Evolutionary conservation across 2,888 invertebrate species (phyloP), one percentile per base, ranked within the genome.

Genomic region (Netelia inedita): DNA sequence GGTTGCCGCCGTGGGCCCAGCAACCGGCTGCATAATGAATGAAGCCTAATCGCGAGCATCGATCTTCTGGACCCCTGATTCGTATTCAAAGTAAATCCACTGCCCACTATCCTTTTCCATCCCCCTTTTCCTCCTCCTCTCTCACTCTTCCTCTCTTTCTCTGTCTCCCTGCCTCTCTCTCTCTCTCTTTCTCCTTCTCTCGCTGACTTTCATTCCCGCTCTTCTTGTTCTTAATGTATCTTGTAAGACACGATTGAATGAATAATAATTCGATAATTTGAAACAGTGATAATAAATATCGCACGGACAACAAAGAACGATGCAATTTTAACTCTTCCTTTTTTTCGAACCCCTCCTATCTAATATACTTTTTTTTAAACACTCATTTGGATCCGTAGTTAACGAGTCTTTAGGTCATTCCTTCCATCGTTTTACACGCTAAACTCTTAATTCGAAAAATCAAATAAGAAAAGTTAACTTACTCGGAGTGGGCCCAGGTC

Each of bases 401-500:
- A 73, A 73, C 28, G 55, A 72, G 50, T 46, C 59, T 19, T 55
- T 71, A 14, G 41, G 21, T 65, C 21, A 10, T 0, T 75, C 59
- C 1, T 75, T 28, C 19, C 28, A 50, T 63, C 46, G 41, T n/a
- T 8, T 71, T 43, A 23, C n/a, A n/a, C 9, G 2, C 63, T 21
- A 63, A 79, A 11, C 1, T 2, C 19, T 16, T 14, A 61, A 8
- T 69, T 8, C 46, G 19, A 46, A 46, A 46, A 11, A 46, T 14
- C 0, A 46, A 46, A 46, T 14, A 46, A 46, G 9, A 46, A 14
- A 14, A 11, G 55, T 55, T 61, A 23, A 91, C 93, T 92, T 88
- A 94, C 93, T 93, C 5, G 92, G 91, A 43, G 92, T 90, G 1
- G 92, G 88, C 41, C 87, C 88, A 68, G 94, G 94, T 87, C 95